A percentile compares a stretch with the other conserved stretches of the same genome.
These are phyloP conservation scores for Cecidostiba fungosa DNA, from an alignment of 2,888 invertebrate species.

Conservation along the genomic window DNA sequence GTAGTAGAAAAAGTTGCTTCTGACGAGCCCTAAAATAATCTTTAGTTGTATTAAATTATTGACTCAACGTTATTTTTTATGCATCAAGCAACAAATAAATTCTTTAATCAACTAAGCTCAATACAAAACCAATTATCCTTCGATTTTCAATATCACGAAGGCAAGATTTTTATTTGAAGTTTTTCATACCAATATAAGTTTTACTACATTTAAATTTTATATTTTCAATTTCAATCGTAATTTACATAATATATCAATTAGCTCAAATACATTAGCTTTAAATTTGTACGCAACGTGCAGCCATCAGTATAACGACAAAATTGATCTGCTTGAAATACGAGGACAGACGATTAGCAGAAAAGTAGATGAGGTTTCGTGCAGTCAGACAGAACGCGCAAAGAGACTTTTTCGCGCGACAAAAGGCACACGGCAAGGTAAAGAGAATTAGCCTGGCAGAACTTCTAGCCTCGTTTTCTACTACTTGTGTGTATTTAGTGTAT, in stretches of 20 bases:
- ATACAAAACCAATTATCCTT: neutral
- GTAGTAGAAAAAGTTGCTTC: constrained; percentile 2
- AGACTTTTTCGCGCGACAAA: constrained; percentile 43
- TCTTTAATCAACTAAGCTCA: neutral
- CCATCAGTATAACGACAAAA: neutral
- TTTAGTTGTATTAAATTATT: neutral
- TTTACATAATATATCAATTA: neutral
- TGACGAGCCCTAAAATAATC: neutral
- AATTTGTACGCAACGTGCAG: neutral
- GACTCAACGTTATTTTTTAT: neutral
- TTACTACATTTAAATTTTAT: too few species aligned
- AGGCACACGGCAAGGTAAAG: constrained; percentile 53
- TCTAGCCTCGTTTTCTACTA: constrained; percentile 44
- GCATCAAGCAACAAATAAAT: too few species aligned
- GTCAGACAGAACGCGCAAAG: constrained; percentile 34
- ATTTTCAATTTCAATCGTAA: neutral
- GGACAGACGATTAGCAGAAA: neutral
- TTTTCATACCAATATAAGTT: neutral
- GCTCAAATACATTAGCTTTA: neutral
- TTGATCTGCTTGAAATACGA: constrained; percentile 15
- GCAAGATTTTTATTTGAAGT: too few species aligned
- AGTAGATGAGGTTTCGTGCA: constrained; percentile 18
- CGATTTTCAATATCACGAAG: too few species aligned
- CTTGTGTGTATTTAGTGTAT: constrained; percentile 10
- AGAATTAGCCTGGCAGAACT: constrained; percentile 49